Conservation (phyloP, 37 sponge, comb jelly and placozoan genomes). For the Beroe forskalii region DNA sequence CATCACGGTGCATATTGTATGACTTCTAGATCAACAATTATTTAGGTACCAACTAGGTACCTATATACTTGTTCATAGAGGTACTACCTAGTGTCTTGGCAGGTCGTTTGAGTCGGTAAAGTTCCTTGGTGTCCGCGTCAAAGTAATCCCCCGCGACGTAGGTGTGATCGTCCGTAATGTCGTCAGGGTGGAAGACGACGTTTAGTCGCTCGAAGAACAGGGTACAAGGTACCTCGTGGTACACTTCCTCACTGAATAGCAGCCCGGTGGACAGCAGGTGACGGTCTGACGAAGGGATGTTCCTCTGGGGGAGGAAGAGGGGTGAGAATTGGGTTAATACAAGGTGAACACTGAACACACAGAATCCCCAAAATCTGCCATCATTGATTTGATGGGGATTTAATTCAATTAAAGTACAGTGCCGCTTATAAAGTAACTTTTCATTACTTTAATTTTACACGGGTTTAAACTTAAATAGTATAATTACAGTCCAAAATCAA, state of each 20-base stretch:
- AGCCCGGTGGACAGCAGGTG: slow-evolving; percentile 14
- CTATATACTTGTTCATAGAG: too few species aligned
- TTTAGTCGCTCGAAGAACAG: slow-evolving; percentile 23
- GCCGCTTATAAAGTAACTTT: too few species aligned
- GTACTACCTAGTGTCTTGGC: neutral
- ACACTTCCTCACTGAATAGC: slow-evolving; percentile 12
- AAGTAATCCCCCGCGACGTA: slow-evolving; percentile 41
- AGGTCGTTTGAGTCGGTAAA: neutral
- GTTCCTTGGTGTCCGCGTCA: neutral
- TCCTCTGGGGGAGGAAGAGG: neutral
- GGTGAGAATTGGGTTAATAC: too few species aligned
- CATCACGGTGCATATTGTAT: too few species aligned
- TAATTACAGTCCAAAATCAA: neutral
- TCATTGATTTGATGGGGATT: too few species aligned
- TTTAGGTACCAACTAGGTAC: too few species aligned
- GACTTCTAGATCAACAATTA: too few species aligned
- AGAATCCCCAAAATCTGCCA: too few species aligned
- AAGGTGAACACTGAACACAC: too few species aligned
- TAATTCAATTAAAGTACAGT: too few species aligned
- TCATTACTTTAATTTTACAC: too few species aligned
- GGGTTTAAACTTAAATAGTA: too few species aligned
- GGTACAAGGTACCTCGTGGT: slow-evolving; percentile 1
- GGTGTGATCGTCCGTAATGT: neutral
- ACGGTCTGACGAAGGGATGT: neutral
- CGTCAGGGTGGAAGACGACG: slow-evolving; percentile 15